Evolutionary conservation across 2,113 vertebrate genomes (phyloP).

Genomic region (Elachura formosa): DNA sequence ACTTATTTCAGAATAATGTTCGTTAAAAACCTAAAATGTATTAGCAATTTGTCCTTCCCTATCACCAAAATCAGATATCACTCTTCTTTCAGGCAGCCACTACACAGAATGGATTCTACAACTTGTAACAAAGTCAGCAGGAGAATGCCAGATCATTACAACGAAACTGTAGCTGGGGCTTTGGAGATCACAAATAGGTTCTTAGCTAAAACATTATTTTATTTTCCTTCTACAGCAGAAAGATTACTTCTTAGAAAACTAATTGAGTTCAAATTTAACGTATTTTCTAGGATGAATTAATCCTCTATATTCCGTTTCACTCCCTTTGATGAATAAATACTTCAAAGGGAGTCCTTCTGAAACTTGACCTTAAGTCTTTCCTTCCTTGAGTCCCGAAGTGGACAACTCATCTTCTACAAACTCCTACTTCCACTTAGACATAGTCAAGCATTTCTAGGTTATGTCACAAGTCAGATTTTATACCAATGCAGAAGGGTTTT

Average conservation of each 20-base stretch:
- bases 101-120: neutral
- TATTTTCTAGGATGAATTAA: neutral
- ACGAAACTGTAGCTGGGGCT: neutral
- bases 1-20: neutral
- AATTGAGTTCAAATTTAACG: neutral
- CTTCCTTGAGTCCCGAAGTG: neutral
- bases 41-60: neutral
- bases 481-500: neutral
- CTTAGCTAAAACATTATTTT: neutral
- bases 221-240: neutral
- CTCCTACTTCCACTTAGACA: neutral
- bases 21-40: neutral
- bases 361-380: neutral
- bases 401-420: neutral
- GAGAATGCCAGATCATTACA: neutral
- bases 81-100: neutral
- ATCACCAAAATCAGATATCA: neutral
- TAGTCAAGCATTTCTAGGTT: rapidly evolving
- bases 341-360: neutral
- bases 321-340: neutral
- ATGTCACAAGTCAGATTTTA: neutral
- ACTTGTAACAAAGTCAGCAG: neutral
- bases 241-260: neutral
- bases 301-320: neutral
- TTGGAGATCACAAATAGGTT: neutral